Evolutionary conservation across 2,113 vertebrate genomes (phyloP).

Genomic region (Malurus melanocephalus): DNA sequence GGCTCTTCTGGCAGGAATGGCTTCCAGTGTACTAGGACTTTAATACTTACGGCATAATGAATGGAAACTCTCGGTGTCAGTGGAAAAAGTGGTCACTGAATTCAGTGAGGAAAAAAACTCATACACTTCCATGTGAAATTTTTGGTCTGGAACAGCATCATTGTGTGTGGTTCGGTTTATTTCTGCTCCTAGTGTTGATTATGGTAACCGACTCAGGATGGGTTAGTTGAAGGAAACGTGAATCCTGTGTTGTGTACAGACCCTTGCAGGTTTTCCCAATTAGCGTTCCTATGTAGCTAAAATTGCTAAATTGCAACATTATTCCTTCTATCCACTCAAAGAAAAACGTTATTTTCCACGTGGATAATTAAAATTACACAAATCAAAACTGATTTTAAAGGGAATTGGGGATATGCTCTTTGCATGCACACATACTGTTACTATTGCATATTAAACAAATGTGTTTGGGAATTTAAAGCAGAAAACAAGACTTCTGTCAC

Average conservation of each 20-base stretch:
- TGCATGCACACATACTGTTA: background rate
- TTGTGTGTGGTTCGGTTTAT: background rate
- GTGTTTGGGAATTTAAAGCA: background rate
- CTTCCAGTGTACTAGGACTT: conserved; percentile 22
- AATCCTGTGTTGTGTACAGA: background rate
- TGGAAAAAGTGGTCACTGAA: conserved; percentile 57
- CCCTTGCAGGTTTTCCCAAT: background rate
- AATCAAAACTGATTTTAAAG: background rate
- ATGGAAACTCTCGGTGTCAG: conserved; percentile 55
- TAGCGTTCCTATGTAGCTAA: background rate
- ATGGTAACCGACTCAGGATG: background rate
- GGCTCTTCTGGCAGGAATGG: background rate
- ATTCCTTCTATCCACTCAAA: background rate
- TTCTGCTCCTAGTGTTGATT: background rate
- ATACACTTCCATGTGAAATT: background rate
- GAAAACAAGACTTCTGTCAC: background rate
- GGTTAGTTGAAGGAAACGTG: background rate
- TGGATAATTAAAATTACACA: background rate
- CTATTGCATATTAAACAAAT: background rate
- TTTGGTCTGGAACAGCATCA: background rate
- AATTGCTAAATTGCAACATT: background rate
- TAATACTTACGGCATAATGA: conserved; percentile 54
- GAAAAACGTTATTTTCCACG: background rate
- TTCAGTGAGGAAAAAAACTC: background rate
- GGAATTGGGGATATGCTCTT: background rate